These are phyloP conservation scores for Pedetes capensis DNA, from an alignment of 2,113 vertebrate species.

Conservation along the genomic window DNA sequence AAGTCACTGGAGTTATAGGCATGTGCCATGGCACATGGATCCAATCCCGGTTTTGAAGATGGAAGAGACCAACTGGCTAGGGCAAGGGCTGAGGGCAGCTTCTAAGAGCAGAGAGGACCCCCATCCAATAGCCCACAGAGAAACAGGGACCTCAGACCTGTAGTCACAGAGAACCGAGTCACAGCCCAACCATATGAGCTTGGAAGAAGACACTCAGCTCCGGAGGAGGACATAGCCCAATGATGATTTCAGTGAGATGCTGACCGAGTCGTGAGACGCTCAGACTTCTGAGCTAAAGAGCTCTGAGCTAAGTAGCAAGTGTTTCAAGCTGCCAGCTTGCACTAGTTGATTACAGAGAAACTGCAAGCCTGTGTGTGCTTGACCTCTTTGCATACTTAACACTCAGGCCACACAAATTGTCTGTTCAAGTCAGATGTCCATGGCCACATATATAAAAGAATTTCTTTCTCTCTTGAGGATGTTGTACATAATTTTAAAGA, in stretches of 20 bases:
- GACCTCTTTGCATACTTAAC: accelerated
- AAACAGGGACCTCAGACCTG: neutral
- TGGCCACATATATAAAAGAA: neutral
- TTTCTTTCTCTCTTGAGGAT: neutral
- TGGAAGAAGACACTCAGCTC: neutral
- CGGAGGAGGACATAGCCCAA: neutral
- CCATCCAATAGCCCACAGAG: neutral
- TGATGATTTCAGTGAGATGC: neutral
- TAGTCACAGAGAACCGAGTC: neutral
- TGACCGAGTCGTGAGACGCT: neutral
- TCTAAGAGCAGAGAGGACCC: neutral
- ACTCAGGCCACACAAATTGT: neutral
- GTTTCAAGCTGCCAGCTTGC: neutral
- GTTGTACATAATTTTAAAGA: neutral
- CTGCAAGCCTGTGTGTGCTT: accelerated
- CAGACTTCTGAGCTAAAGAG: neutral
- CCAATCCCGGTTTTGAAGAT: neutral
- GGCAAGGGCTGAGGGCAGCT: neutral
- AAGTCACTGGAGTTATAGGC: too few species aligned
- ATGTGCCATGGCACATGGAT: too few species aligned
- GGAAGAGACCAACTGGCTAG: neutral
- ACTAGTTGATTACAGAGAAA: neutral
- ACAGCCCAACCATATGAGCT: neutral
- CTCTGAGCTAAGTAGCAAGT: neutral
- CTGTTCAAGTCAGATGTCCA: neutral